Evolutionary conservation across 2,888 invertebrate species (phyloP), one percentile per base, ranked within the genome.

Genomic region (Nomada fucata): DNA sequence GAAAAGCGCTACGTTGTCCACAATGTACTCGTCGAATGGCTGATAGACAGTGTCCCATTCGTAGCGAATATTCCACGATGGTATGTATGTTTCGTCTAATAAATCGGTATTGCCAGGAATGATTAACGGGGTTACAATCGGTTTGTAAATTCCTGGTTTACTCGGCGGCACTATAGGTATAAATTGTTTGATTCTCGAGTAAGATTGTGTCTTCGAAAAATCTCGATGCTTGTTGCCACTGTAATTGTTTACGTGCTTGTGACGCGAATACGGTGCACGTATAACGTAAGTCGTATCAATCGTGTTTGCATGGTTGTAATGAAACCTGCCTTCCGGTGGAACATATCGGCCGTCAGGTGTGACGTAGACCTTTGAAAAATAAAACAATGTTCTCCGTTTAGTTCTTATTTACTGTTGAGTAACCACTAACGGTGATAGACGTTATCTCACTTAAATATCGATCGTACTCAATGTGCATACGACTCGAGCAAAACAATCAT

Each of bases 251-350:
- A 20, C 10, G 2, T 77, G 53, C 10, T 82, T 77, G 7, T 64
- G 74, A 60, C 72, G 73, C 0, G 69, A 50, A 26, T 76, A 83
- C 2, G 94, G 94, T 57, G 92, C 92, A 47, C 95, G 94, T 84
- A 95, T 95, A 59, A 95, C 92, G 91, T 96, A 96, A 2, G 96
- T 96, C 1, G 96, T 95, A 87, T 96, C 95, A 26, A 95, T 92
- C 9, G 94, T 93, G 82, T 94, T 94, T 52, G 94, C 93, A 44
- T 94, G 93, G 44, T 94, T 93, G 75, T 92, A 92, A 52, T 93
- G 92, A 86, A 94, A 94, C 55, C 94, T 93, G 59, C 95, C 95
- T 87, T 94, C 95, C 0, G 94, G 92, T 2, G 95, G 94, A 13
- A 94, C 94, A 83, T 94, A 95, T 68, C 95, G 93, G 5, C 94